Evolutionary conservation across 2,888 invertebrate genomes (phyloP), one percentile per base, ranked within the genome.

Genomic region (Chrysodeixis includens): DNA sequence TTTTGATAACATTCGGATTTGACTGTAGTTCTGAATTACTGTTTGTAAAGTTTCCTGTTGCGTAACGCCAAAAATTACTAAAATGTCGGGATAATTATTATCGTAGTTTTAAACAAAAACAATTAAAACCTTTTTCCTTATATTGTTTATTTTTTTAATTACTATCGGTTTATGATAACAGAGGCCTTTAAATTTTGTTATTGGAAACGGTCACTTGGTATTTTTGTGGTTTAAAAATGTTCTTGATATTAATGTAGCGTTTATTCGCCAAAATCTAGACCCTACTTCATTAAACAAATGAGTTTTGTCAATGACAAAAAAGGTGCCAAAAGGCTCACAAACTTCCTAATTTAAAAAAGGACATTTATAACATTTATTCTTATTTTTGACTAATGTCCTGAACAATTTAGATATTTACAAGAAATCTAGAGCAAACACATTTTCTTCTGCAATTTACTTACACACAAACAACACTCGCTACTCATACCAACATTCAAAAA

Each of bases 1-100:
- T 71, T 69, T 1, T 6, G 76, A 76, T 82, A 78, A 73, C 52
- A 57, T 61, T 52, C 66, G 65, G 76, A 78, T 76, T 76, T 74
- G 56, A 64, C 73, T 65, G 53, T 57, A 54, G 30, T 40, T 18
- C 18, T 10, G 22, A 57, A 62, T 68, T 52, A 71, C 40, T 32
- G 26, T 56, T 57, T 30, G 20, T 18, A 51, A 26, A 32, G 22
- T 61, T 70, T 65, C 60, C 65, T 55, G 51, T 55, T 65, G 46
- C 59, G 40, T 22, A 20, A 32, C 40, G 8, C 26, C 53, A 12
- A 59, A 67, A 66, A 46, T 20, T 20, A 49, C 18, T 49, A 49
- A 20, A 49, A 49, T 49, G 18, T 49, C 20, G 46, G 20, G 10
- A 18, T 49, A 49, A 49, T 49, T 49, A 16, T 49, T 49, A 49